phyloP scores from a whole-genome alignment of 2,113 vertebrate species.

The Pachyramphus minor region DNA sequence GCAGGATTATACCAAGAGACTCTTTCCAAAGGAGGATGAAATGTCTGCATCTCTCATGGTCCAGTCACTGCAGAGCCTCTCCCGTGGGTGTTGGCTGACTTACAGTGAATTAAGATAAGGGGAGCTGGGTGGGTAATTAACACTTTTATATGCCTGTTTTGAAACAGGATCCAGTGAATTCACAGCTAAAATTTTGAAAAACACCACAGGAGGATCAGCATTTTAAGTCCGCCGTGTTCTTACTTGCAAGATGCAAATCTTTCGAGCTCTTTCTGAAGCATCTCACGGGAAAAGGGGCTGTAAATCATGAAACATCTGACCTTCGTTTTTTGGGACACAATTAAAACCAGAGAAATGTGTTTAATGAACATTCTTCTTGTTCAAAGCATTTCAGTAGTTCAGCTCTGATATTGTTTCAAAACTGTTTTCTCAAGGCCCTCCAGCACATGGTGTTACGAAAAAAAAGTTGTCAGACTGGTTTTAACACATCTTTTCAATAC shows the following conservation, averaged over 20 bases:
- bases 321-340: slow-evolving; percentile 23
- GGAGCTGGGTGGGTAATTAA: slow-evolving; percentile 31
- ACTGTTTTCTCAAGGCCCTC: slow-evolving; percentile 73
- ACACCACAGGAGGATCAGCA: neutral
- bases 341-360: neutral
- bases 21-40: neutral
- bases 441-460: slow-evolving; percentile 49
- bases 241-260: slow-evolving; percentile 32
- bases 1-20: neutral
- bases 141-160: slow-evolving; percentile 19
- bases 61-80: slow-evolving; percentile 13
- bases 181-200: neutral
- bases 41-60: neutral
- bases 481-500: slow-evolving; percentile 76
- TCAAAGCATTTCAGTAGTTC: slow-evolving; percentile 54
- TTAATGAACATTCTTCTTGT: slow-evolving; percentile 45
- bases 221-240: neutral
- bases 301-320: neutral
- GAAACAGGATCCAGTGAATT: slow-evolving; percentile 18
- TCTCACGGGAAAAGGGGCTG: neutral
- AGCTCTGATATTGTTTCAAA: slow-evolving; percentile 67
- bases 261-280: neutral
- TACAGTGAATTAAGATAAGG: slow-evolving; percentile 28
- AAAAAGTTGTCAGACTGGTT: slow-evolving; percentile 78
- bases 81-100: slow-evolving; percentile 22